Base-by-base conservation (phyloP, 2,113 vertebrate species). In the Oncorhynchus gorbuscha region DNA sequence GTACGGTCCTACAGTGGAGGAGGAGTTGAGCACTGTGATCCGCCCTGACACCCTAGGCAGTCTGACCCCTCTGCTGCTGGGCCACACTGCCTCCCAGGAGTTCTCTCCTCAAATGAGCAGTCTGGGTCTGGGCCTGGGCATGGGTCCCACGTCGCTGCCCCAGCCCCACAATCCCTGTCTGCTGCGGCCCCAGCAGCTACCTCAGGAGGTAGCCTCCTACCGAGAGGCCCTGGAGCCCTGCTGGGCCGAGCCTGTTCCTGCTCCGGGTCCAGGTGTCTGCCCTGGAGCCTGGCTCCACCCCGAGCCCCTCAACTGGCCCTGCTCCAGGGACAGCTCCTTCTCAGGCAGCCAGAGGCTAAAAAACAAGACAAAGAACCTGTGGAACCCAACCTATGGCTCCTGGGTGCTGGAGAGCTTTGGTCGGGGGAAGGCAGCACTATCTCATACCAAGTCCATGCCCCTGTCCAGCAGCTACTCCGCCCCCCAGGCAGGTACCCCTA, bases 301-400 rank as follows among this genome's bases (percentile, higher is more conserved):
- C 3, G 92, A 91, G 35, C 79, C 81, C 59, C 59, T 62, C n/a
- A 13, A 92, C 74, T 80, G 13, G 5, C 72, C 93, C 55, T 84
- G 93, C 89, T 86, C 94, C 1, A 89, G 93, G 78, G 90, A 92
- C 78, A 90, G 85, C 77, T 93, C 91, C 16, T 89, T 89, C 6
- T 87, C 92, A 71, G 85, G 87, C 71, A 78, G 84, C 83, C 95
- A 96, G 84, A 95, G 88, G 92, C 85, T 95, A 77, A 96, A 95
- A 85, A 97, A 97, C 88, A 95, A 97, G 91, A 95, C 94, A 0
- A 96, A 96, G 91, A 96, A 96, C 74, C 92, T 97, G 80, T 99
- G 95, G 96, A 97, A 98, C 89, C 96, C 95, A 68, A 97, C 96
- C 0, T 98, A 95, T 0, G 96, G 94, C 26, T 97, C 97, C 0